Evolutionary conservation across 1,140 invertebrate species (phyloP).

Genomic region (Himalopsyche phryganea): DNA sequence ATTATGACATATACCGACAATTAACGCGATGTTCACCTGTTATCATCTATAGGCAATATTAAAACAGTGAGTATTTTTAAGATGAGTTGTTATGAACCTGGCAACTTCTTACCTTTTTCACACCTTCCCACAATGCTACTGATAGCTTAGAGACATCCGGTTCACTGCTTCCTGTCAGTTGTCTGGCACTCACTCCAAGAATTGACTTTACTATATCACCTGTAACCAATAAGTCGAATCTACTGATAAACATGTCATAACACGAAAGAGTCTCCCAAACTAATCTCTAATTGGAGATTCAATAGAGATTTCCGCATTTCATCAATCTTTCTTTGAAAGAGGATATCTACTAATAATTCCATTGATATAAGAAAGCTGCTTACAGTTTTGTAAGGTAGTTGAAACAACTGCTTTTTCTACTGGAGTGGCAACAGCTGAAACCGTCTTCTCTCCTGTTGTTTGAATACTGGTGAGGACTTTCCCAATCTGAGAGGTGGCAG

Average conservation of each 20-base stretch:
- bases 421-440: slow-evolving; percentile 16
- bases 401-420: slow-evolving; percentile 18
- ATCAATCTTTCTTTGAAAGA: too few species aligned
- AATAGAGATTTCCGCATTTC: too few species aligned
- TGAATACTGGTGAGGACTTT: neutral
- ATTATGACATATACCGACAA: too few species aligned
- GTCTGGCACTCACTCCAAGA: slow-evolving; percentile 13
- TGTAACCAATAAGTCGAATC: neutral
- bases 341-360: too few species aligned
- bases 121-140: slow-evolving; percentile 4
- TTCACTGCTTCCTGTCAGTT: slow-evolving; percentile 4
- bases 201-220: slow-evolving; percentile 20
- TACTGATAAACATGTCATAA: too few species aligned
- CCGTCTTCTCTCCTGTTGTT: slow-evolving; percentile 12
- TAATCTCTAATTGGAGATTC: too few species aligned
- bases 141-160: slow-evolving; percentile 14
- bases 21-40: too few species aligned
- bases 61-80: too few species aligned
- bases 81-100: too few species aligned
- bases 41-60: too few species aligned
- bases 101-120: neutral
- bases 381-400: slow-evolving; percentile 20
- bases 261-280: too few species aligned
- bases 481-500: neutral
- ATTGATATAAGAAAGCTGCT: slow-evolving; percentile 2